Conservation (phyloP, 2,888 invertebrate genomes). For the Drosophila mettleri region DNA sequence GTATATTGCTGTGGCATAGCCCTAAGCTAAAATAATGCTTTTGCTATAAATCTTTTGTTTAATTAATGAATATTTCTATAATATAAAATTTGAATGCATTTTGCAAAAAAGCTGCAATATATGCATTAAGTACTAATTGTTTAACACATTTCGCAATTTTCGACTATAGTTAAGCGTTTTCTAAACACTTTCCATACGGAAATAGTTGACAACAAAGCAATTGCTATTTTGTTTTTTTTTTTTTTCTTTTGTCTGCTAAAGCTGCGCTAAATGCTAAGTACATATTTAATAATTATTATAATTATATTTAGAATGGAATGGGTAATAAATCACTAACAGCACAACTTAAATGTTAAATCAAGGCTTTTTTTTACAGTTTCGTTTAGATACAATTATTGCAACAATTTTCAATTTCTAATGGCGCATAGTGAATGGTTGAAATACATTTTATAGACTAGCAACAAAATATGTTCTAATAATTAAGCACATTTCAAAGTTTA, state of each 20-base stretch:
- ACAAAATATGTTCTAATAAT: conserved; percentile 55
- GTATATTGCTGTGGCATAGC: conserved; percentile 63
- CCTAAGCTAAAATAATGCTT: conserved; percentile 41
- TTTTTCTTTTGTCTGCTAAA: no score
- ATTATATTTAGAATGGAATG: conserved; percentile 35
- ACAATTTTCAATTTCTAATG: conserved; percentile 67
- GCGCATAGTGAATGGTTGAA: conserved; percentile 54
- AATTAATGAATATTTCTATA: conserved; percentile 39
- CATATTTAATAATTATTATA: conserved; percentile 24
- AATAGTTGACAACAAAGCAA: conserved; percentile 72
- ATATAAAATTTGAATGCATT: conserved; percentile 31
- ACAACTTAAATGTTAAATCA: conserved; percentile 66
- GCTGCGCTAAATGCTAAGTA: conserved; percentile 71
- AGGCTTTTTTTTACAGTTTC: conserved; percentile 56
- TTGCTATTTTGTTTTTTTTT: conserved; percentile 64
- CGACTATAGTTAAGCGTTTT: conserved; percentile 51
- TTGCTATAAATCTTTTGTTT: conserved; percentile 35
- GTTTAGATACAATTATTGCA: conserved; percentile 67
- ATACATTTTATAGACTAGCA: conserved; percentile 64
- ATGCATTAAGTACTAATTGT: conserved; percentile 49
- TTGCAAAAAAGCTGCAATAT: conserved; percentile 57
- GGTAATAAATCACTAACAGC: conserved; percentile 63
- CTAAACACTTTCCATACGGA: conserved; percentile 62
- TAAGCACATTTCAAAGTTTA: conserved; percentile 42
- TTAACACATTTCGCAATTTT: conserved; percentile 48